Evolutionary conservation across 1,140 invertebrate genomes (phyloP), one percentile per base, ranked within the genome.

Genomic region (Drosophila aff.): DNA sequence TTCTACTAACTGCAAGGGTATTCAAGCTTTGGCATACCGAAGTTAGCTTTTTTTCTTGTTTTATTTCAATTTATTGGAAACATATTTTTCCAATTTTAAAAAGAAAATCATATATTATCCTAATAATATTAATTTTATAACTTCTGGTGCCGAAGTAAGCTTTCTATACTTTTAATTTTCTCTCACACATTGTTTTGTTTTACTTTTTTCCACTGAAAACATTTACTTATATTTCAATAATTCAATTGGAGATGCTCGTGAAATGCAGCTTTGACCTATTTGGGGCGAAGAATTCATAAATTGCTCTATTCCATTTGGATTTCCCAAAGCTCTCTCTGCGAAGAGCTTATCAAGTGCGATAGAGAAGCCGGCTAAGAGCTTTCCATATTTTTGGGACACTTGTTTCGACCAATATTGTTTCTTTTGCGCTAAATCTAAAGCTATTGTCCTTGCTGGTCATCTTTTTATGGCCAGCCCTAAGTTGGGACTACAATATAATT

Each of bases 251-350:
- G n/a, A n/a, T 31, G 3, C 23, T 18, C 10, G 9, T 18, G 10
- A 31, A 50, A 31, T 50, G 18, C 3, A 9, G 49, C 49, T 52
- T 52, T 52, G 49, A 52, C 49, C 49, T 52, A 52, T 31, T 52
- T 31, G 18, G 16, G 9, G 23, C 15, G 4, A 26, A 3, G 21
- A 47, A 23, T 26, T 23, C 23, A 15, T 23, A 47, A 16, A 26
- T 26, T 26, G 3, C 13, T 26, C 21, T 9, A 26, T 23, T 15
- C 3, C 3, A 47, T 4, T 47, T 26, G 13, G 1, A 15, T 47
- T 47, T 16, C 7, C 1, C 9, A 16, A 47, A 47, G 46, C 46
- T 15, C 46, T 47, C 21, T 16, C 46, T 47, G 18, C 18, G 2
- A 23, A 46, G 18, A 15, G 21, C 18, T 47, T 47, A 3, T n/a